Conservation (phyloP, 2,797 vertebrate species). For the Microctenopoma steveboyesi region DNA sequence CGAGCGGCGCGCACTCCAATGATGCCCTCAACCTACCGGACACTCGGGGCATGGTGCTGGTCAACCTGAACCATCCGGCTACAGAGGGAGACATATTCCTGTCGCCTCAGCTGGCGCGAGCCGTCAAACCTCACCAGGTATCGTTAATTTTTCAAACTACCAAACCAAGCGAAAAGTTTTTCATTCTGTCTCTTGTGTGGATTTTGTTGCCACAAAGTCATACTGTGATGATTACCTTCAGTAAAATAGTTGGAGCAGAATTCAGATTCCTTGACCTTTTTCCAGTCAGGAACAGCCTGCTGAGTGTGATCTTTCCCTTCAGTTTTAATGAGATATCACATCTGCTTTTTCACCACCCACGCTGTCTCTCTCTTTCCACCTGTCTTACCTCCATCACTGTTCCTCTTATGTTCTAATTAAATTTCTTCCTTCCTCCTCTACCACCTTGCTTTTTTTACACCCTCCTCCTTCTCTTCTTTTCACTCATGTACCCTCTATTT, state of each 20-base stretch:
- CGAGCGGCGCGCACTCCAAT: slow-evolving; percentile 86
- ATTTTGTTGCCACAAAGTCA: background rate
- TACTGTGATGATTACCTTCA: background rate
- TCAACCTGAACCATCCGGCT: slow-evolving; percentile 92
- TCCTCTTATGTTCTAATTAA: background rate
- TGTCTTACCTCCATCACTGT: too few relatives aligned
- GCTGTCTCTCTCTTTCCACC: background rate
- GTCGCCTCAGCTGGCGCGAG: slow-evolving; percentile 88
- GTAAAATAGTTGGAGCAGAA: background rate
- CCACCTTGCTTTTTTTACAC: background rate
- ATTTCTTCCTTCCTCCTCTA: background rate
- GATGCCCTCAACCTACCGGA: slow-evolving; percentile 90
- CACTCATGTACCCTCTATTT: too few relatives aligned
- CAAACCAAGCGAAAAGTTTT: background rate
- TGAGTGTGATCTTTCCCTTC: background rate
- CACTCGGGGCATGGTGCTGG: slow-evolving; percentile 87
- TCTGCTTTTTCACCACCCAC: background rate
- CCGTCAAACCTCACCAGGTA: slow-evolving; percentile 96
- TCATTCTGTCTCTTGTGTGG: background rate
- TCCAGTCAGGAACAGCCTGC: background rate
- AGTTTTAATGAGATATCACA: slow-evolving; percentile 6
- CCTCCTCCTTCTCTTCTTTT: background rate
- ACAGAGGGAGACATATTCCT: slow-evolving; percentile 91
- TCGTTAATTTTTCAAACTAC: background rate
- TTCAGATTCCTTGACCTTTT: background rate